Conservation (phyloP, 1,140 invertebrate genomes). For the Batillaria attramentaria region DNA sequence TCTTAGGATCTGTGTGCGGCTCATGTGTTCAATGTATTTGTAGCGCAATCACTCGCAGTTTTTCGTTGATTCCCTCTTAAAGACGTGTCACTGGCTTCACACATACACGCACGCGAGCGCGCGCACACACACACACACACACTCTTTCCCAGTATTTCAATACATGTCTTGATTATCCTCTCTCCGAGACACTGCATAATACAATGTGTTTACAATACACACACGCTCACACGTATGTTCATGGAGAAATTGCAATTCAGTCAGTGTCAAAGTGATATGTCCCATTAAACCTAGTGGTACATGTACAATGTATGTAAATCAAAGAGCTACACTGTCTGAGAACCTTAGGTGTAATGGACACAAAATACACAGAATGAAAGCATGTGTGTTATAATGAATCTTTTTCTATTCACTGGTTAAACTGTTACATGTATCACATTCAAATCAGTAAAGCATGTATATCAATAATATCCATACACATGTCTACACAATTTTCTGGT, state of each 20-base stretch:
- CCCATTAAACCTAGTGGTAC: not conserved
- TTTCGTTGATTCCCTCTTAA: not conserved
- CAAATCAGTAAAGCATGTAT: too few relatives aligned
- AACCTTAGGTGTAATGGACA: too few relatives aligned
- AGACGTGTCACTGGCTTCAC: not conserved
- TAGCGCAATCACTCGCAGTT: not conserved
- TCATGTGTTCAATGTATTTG: not conserved
- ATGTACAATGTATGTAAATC: not conserved
- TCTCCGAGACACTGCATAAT: too few relatives aligned
- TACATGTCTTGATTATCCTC: too few relatives aligned
- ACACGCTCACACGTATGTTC: too few relatives aligned
- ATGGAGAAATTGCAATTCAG: not conserved
- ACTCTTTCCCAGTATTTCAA: not conserved
- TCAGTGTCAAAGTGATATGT: not conserved
- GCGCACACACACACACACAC: not conserved
- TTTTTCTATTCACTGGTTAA: too few relatives aligned
- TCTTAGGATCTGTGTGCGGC: not conserved
- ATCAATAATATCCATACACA: too few relatives aligned
- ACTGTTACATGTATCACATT: too few relatives aligned
- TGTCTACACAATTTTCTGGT: too few relatives aligned
- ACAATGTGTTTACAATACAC: not conserved
- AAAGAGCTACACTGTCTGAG: not conserved
- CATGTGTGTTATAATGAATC: too few relatives aligned
- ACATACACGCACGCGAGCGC: not conserved
- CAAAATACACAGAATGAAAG: too few relatives aligned